A percentile compares a stretch with the other conserved stretches of the same genome.
Conservation (phyloP, 2,888 invertebrate genomes). For the Leptopterna dolabrata region DNA sequence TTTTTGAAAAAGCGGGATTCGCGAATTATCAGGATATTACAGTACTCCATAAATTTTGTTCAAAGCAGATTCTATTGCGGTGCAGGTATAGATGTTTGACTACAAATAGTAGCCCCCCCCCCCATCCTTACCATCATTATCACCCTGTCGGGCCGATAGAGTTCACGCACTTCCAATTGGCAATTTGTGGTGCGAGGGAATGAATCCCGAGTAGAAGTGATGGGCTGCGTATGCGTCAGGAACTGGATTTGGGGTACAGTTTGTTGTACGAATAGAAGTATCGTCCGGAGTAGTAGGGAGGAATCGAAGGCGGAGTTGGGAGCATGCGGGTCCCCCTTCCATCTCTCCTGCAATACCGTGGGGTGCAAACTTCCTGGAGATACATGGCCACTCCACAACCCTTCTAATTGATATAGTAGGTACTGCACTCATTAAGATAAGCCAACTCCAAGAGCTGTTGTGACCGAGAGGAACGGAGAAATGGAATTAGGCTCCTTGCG, state of each 20-base stretch:
- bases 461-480: slow-evolving; percentile 45
- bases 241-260: not conserved
- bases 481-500: slow-evolving; percentile 45
- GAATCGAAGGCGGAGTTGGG: slow-evolving; percentile 1
- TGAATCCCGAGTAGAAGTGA: too few relatives aligned
- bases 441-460: slow-evolving; percentile 29
- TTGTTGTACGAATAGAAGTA: not conserved
- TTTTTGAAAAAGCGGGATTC: too few relatives aligned
- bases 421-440: slow-evolving; percentile 53
- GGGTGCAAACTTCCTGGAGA: slow-evolving; percentile 19
- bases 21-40: too few relatives aligned
- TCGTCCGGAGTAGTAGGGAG: not conserved
- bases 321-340: not conserved
- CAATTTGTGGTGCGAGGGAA: too few relatives aligned
- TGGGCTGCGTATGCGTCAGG: too few relatives aligned
- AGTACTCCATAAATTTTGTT: too few relatives aligned
- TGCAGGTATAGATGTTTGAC: too few relatives aligned
- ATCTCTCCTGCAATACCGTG: not conserved
- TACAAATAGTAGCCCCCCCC: too few relatives aligned
- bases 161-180: too few relatives aligned
- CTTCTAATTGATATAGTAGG: slow-evolving; percentile 52
- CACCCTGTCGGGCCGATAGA: too few relatives aligned
- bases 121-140: too few relatives aligned
- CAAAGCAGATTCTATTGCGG: too few relatives aligned
- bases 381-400: slow-evolving; percentile 49